Conservation (phyloP, 2,888 invertebrate species). For the Sthenelais limicola region DNA sequence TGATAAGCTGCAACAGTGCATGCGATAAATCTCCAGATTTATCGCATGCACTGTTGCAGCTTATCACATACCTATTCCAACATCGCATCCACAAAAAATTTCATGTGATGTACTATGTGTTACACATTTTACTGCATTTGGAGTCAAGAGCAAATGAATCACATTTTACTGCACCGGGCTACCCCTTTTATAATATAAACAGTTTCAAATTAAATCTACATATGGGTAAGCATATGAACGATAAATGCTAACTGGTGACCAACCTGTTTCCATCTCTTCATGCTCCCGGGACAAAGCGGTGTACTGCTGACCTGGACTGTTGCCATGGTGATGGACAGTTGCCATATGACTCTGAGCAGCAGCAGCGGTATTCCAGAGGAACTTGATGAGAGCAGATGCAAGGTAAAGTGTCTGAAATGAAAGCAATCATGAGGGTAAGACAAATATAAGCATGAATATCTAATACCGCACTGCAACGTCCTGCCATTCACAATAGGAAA, state of each 20-base stretch:
- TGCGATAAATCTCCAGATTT: too few species aligned
- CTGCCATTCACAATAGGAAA: not conserved
- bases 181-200: too few species aligned
- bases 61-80: too few species aligned
- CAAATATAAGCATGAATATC: not conserved
- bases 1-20: too few species aligned
- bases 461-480: not conserved
- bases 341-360: constrained; percentile 40
- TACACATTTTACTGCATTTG: too few species aligned
- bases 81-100: too few species aligned
- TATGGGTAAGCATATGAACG: too few species aligned
- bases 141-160: too few species aligned
- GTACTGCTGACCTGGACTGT: constrained; percentile 49
- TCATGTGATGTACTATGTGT: too few species aligned
- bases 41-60: too few species aligned
- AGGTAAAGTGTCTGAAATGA: constrained; percentile 84
- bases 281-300: constrained; percentile 57
- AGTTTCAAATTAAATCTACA: too few species aligned
- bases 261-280: constrained; percentile 57
- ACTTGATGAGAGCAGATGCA: constrained; percentile 90
- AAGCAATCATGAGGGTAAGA: constrained; percentile 20
- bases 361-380: constrained; percentile 83
- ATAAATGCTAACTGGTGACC: constrained; percentile 23
- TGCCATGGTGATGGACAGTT: constrained; percentile 37
- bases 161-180: too few species aligned